These are phyloP conservation scores for Cheilosia grossa DNA, from an alignment of 2,888 invertebrate genomes.

Conservation along the genomic window DNA sequence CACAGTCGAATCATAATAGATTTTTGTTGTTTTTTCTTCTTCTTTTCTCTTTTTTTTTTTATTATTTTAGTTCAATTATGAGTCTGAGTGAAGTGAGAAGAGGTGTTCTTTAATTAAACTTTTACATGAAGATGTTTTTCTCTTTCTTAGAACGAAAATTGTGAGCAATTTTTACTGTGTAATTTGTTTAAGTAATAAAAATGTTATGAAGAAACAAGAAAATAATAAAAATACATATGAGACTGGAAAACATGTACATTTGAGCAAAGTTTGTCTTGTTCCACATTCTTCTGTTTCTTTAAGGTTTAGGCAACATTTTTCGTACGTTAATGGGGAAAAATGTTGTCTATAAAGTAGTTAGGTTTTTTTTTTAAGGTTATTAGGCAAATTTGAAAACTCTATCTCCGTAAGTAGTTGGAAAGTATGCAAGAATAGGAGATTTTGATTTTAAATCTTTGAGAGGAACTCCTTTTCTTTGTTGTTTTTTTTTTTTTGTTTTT, in stretches of 20 bases:
- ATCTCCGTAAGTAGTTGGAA: constrained; percentile 61
- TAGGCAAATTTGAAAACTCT: constrained; percentile 63
- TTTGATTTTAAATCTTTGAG: constrained; percentile 39
- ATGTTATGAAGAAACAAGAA: constrained; percentile 37
- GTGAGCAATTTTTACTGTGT: constrained; percentile 56
- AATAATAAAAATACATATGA: constrained; percentile 34
- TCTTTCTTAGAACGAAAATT: constrained; percentile 34
- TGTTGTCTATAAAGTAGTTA: constrained; percentile 26
- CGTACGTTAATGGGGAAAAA: constrained; percentile 11
- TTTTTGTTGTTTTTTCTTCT: constrained; percentile 79
- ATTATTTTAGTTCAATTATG: constrained; percentile 68
- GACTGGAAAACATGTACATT: constrained; percentile 62
- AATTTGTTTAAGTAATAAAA: constrained; percentile 32
- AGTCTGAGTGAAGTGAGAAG: constrained; percentile 73
- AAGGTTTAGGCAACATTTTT: constrained; percentile 29
- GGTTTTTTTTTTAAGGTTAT: constrained; percentile 33
- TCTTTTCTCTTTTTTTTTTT: constrained; percentile 48
- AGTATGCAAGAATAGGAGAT: constrained; percentile 59
- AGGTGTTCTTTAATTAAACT: constrained; percentile 47
- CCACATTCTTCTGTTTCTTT: constrained; percentile 45
- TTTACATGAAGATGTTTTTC: constrained; percentile 60
- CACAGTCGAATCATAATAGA: constrained; percentile 83
- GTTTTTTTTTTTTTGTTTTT: too few relatives aligned
- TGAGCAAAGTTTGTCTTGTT: constrained; percentile 66
- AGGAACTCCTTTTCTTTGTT: constrained; percentile 59